These are phyloP conservation scores for Oophaga pumilio DNA, from an alignment of 2,113 vertebrate genomes.

Conservation along the genomic window DNA sequence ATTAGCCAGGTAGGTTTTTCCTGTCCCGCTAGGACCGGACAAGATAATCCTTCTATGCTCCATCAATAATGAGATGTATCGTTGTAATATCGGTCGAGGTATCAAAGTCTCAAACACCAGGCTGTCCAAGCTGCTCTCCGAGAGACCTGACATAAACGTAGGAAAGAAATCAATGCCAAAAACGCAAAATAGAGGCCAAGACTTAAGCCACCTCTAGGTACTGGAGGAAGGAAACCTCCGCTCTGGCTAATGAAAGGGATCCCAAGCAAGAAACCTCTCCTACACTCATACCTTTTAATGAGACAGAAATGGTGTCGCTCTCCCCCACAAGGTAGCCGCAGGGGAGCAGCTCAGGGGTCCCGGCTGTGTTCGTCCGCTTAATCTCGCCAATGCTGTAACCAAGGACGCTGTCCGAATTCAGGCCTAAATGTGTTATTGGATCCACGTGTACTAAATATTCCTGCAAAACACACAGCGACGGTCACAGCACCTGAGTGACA, in stretches of 20 bases:
- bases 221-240: not conserved
- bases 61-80: slow-evolving; percentile 87
- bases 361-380: slow-evolving; percentile 73
- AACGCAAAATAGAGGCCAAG: not conserved
- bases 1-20: slow-evolving; percentile 93
- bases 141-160: slow-evolving; percentile 71
- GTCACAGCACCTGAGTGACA: not conserved
- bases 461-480: slow-evolving; percentile 64
- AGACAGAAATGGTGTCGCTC: slow-evolving; percentile 90
- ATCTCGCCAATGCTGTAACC: slow-evolving; percentile 94
- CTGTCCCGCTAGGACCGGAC: slow-evolving; percentile 92
- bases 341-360: slow-evolving; percentile 90
- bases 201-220: not conserved
- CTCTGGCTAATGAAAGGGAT: too few relatives aligned
- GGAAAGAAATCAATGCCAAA: not conserved
- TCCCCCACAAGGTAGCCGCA: slow-evolving; percentile 97
- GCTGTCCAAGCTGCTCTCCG: slow-evolving; percentile 83
- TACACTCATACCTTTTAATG: slow-evolving; percentile 82
- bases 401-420: slow-evolving; percentile 90
- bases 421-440: slow-evolving; percentile 87
- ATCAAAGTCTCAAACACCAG: slow-evolving; percentile 93
- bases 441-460: slow-evolving; percentile 96
- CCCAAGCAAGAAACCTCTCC: too few relatives aligned
- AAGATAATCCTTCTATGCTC: slow-evolving; percentile 93
- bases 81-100: slow-evolving; percentile 92